phyloP scores from a whole-genome alignment of 2,797 vertebrate species.

The Liparis tanakae region DNA sequence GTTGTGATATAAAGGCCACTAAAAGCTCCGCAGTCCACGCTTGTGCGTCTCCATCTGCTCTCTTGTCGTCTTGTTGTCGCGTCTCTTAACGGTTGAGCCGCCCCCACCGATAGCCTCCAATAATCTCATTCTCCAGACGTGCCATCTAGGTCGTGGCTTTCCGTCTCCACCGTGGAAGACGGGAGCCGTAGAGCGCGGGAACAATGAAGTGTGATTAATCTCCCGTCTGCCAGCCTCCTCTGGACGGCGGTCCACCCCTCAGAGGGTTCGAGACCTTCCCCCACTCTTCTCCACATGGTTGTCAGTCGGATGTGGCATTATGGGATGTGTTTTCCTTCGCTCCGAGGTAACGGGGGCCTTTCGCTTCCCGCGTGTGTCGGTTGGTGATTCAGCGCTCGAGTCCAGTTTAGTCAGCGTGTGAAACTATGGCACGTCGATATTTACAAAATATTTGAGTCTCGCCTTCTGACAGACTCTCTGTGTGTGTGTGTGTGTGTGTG shows the following conservation, averaged over 20 bases:
- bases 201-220: no score
- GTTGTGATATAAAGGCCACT: constrained; percentile 9
- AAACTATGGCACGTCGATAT: constrained; percentile 17
- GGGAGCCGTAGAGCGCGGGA: constrained; percentile 2
- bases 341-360: constrained; percentile 37
- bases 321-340: neutral
- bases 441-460: constrained; percentile 43
- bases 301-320: no score
- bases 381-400: constrained; percentile 57
- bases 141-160: constrained; percentile 74
- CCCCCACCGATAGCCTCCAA: constrained; percentile 62
- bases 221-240: no score
- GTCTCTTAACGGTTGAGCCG: constrained; percentile 56
- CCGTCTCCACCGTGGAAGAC: constrained; percentile 37
- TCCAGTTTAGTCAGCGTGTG: constrained; percentile 38
- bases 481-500: no score
- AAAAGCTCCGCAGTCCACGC: constrained; percentile 40
- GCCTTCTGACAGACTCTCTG: constrained; percentile 36
- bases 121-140: constrained; percentile 71
- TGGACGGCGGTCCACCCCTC: no score
- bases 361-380: constrained; percentile 40
- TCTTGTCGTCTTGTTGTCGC: constrained; percentile 41
- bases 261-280: no score
- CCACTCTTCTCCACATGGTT: no score
- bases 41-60: constrained; percentile 40